Percentiles rank a stretch among this genome's conserved stretches.
Conservation (phyloP, 2,113 vertebrate genomes). For the Hippocampus comes region DNA sequence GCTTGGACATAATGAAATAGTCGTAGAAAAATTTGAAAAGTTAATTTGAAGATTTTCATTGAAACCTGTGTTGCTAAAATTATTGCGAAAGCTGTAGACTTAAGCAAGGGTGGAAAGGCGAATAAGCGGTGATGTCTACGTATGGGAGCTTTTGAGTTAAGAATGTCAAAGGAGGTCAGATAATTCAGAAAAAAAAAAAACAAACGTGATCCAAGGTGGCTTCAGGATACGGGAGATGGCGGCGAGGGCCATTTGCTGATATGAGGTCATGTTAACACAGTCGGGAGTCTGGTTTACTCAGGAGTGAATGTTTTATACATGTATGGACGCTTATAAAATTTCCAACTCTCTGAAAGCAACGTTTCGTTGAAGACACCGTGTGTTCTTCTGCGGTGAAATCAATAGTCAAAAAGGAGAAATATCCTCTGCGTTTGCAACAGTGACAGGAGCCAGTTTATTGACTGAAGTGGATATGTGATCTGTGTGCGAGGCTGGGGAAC, state of each 20-base stretch:
- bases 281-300: neutral
- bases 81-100: neutral
- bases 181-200: constrained; percentile 66
- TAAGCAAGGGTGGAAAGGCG: neutral
- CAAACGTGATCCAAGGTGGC: constrained; percentile 46
- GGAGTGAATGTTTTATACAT: neutral
- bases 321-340: neutral
- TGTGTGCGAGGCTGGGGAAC: constrained; percentile 50
- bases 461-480: constrained; percentile 68
- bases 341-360: neutral
- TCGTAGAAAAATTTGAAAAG: neutral
- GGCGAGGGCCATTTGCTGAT: neutral
- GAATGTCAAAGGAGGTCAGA: constrained; percentile 56
- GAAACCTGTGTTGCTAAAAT: too few species aligned
- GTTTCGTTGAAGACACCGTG: constrained; percentile 29
- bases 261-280: neutral
- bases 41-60: too few species aligned
- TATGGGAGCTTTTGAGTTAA: constrained; percentile 30
- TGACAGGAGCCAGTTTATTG: constrained; percentile 67
- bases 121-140: constrained; percentile 17
- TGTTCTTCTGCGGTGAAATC: constrained; percentile 33
- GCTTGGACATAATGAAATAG: too few species aligned
- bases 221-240: constrained; percentile 31
- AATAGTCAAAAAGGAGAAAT: constrained; percentile 35
- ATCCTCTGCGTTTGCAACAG: constrained; percentile 56